These are phyloP conservation scores for Agonum fuliginosum DNA, from an alignment of 2,888 invertebrate genomes.

Conservation along the genomic window DNA sequence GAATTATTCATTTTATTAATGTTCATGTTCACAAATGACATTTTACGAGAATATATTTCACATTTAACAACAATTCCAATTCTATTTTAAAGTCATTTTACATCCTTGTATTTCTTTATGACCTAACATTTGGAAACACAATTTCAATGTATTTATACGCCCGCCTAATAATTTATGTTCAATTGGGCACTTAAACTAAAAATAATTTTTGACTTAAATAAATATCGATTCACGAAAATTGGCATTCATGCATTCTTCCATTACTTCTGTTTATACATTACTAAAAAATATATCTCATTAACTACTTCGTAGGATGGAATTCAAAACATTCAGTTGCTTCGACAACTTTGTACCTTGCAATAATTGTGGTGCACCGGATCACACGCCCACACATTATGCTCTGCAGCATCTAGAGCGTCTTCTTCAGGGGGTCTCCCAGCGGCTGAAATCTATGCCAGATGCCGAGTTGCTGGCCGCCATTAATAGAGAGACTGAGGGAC, in stretches of 20 bases:
- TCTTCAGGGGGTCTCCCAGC: conserved; percentile 76
- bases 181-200: no score
- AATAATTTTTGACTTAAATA: no score
- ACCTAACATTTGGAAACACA: no score
- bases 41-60: no score
- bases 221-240: no score
- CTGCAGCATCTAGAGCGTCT: conserved; percentile 83
- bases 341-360: conserved; percentile 91
- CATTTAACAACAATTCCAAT: no score
- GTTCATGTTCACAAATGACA: conserved; percentile 60
- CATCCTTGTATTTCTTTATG: no score
- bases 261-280: conserved; percentile 10
- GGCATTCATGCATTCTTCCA: no score
- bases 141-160: no score
- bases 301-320: conserved; percentile 80
- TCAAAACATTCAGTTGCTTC: conserved; percentile 89
- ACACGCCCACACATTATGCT: conserved; percentile 83
- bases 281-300: conserved; percentile 55
- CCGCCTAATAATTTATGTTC: no score
- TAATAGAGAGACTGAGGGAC: conserved; percentile 38
- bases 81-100: no score
- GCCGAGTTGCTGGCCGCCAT: conserved; percentile 74
- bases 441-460: conserved; percentile 76
- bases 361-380: conserved; percentile 88
- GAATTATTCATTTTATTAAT: conserved; percentile 5